A percentile compares a stretch with the other conserved stretches of the same genome.
phyloP scores from a whole-genome alignment of 2,797 vertebrate species.

The Vultur gryphus region DNA sequence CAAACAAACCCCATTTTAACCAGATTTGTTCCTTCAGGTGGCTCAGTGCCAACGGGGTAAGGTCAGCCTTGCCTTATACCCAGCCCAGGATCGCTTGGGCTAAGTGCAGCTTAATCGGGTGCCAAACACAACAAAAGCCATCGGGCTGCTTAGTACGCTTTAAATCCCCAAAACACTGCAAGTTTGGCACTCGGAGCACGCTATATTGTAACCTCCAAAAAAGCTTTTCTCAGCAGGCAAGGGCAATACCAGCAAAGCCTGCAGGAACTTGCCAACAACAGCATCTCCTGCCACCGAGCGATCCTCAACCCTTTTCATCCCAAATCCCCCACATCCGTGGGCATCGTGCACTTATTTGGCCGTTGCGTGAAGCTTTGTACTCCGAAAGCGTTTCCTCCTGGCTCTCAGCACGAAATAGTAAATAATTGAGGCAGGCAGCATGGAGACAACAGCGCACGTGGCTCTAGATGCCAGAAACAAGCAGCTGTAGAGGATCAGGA shows the following conservation, averaged over 20 bases:
- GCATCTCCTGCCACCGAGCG: accelerated
- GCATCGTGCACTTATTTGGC: accelerated
- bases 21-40: neutral
- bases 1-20: neutral
- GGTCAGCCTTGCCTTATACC: neutral
- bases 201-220: neutral
- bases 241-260: neutral
- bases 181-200: neutral
- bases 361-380: accelerated
- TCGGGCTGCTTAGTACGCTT: neutral
- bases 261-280: neutral
- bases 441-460: accelerated
- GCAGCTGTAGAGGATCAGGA: neutral
- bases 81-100: neutral
- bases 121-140: neutral
- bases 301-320: neutral
- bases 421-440: neutral
- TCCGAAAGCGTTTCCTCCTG: neutral
- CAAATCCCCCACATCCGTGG: accelerated
- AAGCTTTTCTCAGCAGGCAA: neutral
- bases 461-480: neutral
- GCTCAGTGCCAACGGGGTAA: accelerated
- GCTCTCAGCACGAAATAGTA: neutral
- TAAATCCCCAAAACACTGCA: neutral
- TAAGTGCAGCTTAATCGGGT: accelerated